Evolutionary conservation across 2,797 vertebrate genomes (phyloP).

Genomic region (Sebastes dallii): DNA sequence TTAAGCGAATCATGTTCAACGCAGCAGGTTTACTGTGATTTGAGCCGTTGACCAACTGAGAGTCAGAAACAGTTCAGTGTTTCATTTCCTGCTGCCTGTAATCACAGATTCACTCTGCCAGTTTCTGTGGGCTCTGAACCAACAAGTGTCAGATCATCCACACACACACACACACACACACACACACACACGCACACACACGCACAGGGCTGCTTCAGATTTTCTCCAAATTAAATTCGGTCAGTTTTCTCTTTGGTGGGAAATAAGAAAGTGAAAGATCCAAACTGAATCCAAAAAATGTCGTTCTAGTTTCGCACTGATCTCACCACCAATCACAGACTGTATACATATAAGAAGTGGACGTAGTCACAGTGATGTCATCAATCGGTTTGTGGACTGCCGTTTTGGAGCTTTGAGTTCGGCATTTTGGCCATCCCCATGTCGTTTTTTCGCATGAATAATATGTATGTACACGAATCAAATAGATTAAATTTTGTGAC

Average conservation of each 20-base stretch:
- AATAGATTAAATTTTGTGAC: too few species aligned
- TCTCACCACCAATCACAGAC: background rate
- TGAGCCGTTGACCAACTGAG: background rate
- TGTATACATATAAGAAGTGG: background rate
- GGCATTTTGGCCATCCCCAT: background rate
- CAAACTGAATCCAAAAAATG: background rate
- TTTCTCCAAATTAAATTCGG: constrained; percentile 15
- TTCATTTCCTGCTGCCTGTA: constrained; percentile 16
- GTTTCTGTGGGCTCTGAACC: constrained; percentile 45
- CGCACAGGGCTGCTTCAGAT: background rate
- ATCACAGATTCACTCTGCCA: constrained; percentile 31
- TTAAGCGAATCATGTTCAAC: background rate
- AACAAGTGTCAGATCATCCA: background rate
- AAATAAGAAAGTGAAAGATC: background rate
- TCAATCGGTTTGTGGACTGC: background rate
- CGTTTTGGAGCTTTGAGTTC: background rate
- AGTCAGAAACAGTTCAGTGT: constrained; percentile 14
- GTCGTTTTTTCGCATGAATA: background rate
- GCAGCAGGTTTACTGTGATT: background rate
- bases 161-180: background rate
- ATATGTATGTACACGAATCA: too few species aligned
- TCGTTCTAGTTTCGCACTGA: background rate
- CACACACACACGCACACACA: background rate
- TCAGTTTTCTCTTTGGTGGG: background rate
- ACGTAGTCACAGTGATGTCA: background rate